A percentile compares a stretch with the other conserved stretches of the same genome.
phyloP scores from a whole-genome alignment of 2,888 invertebrate species.

The Drosophila subquinaria region DNA sequence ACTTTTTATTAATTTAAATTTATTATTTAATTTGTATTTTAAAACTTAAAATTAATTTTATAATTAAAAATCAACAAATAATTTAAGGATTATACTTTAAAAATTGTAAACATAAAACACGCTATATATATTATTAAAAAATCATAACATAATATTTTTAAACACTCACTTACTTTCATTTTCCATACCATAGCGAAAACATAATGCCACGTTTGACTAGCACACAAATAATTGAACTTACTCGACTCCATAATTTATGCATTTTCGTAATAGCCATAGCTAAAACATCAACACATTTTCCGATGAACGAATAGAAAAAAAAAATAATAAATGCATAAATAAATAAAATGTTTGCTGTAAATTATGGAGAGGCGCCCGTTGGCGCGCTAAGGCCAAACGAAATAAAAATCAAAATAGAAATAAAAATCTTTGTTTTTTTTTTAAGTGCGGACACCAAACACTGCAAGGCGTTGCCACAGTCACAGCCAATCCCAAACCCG shows the following conservation, averaged over 20 bases:
- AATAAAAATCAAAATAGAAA: conserved; percentile 40
- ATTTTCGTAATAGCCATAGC: conserved; percentile 5
- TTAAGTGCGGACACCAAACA: conserved; percentile 58
- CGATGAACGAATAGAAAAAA: neutral
- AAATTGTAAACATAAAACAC: no score
- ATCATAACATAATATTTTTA: neutral
- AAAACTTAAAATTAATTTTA: no score
- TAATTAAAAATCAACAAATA: no score
- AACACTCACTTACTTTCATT: neutral
- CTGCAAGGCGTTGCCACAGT: conserved; percentile 56
- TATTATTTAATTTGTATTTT: no score
- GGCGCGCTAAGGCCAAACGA: conserved; percentile 20
- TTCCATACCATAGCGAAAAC: neutral
- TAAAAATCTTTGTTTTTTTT: conserved; percentile 43
- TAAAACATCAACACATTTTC: conserved; percentile 3
- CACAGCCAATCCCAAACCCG: conserved; percentile 22
- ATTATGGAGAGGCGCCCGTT: conserved; percentile 39
- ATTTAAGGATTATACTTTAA: no score
- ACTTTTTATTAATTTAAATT: no score
- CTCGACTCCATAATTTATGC: conserved; percentile 11
- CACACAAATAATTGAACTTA: conserved; percentile 11
- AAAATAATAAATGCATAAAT: conserved; percentile 25
- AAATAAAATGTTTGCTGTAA: conserved; percentile 36
- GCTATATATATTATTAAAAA: no score
- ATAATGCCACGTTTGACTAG: neutral